Evolutionary conservation across 2,113 vertebrate genomes (phyloP), one percentile per base, ranked within the genome.

Genomic region (Nicator chloris): DNA sequence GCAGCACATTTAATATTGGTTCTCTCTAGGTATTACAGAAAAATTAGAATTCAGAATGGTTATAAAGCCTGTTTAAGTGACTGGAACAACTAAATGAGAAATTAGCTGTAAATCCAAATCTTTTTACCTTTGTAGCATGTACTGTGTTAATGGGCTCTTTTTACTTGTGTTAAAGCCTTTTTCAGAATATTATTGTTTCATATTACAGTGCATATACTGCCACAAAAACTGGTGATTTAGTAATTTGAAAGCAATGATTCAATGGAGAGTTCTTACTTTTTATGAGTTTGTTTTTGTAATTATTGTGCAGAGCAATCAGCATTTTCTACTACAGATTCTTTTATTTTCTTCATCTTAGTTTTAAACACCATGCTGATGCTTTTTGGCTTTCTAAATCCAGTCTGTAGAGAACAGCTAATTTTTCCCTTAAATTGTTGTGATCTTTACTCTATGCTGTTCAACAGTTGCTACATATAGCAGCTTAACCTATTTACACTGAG

Each of bases 31-130:
- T 90, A 42, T 89, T 83, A 37, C 27, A 37, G 39, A 40, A 89
- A 68, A 19, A 35, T 64, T 83, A 77, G 60, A 75, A 44, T 82
- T 92, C n/a, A 56, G 33, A 22, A 19, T 31, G 73, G 57, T 68
- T 50, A 31, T 70, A 40, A 75, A 78, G 56, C 16, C 20, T 49
- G 8, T 66, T 87, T 63, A 69, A 69, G 21, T 91, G 31, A 75
- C 59, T 65, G 56, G 40, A 92, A 57, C 68, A 86, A 79, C 18
- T 19, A 61, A 60, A 77, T 30, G 53, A 95, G 66, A 89, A 92
- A 78, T 61, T 33, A 76, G 21, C 35, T 92, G 40, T 92, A 91
- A 80, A 78, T 82, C 10, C 22, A 85, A 56, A 50, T 87, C 30
- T 68, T 47, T 73, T 39, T 88, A 65, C 42, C 31, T 76, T 5